Evolutionary conservation across 2,888 invertebrate species (phyloP).

Genomic region (Eristalinus sepulchralis): DNA sequence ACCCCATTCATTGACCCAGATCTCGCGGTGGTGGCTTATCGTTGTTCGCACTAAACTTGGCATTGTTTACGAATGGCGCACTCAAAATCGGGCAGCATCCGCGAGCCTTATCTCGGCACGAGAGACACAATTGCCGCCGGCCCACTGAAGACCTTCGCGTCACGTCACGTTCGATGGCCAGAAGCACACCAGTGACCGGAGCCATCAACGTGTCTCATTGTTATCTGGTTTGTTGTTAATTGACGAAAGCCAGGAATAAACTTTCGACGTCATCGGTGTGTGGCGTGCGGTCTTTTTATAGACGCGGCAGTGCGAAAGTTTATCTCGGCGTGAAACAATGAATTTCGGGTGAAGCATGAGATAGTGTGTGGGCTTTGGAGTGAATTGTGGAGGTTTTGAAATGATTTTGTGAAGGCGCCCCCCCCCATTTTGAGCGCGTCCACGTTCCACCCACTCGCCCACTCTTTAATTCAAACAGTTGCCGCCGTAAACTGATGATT

Average conservation of each 20-base stretch:
- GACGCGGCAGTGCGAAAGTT: constrained; percentile 39
- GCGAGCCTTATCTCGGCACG: not conserved
- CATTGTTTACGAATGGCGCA: not conserved
- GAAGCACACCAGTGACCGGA: not conserved
- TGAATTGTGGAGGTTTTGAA: too few species aligned
- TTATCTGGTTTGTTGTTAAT: constrained; percentile 22
- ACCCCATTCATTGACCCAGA: constrained; percentile 9
- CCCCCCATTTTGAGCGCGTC: too few species aligned
- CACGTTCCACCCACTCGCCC: too few species aligned
- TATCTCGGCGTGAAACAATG: constrained; percentile 22
- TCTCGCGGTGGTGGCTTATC: not conserved
- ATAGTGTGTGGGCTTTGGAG: not conserved
- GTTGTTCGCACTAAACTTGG: constrained; percentile 9
- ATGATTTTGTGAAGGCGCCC: too few species aligned
- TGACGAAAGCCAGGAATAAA: not conserved
- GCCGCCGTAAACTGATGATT: not conserved
- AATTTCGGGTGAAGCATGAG: not conserved
- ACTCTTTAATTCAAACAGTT: not conserved
- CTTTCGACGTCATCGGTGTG: not conserved
- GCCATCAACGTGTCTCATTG: not conserved
- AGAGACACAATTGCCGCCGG: not conserved
- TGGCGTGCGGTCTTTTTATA: constrained; percentile 17
- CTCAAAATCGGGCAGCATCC: not conserved
- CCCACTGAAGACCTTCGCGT: not conserved
- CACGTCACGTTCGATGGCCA: not conserved